Evolutionary conservation across 2,888 invertebrate species (phyloP).

Genomic region (Leptopterna dolabrata): DNA sequence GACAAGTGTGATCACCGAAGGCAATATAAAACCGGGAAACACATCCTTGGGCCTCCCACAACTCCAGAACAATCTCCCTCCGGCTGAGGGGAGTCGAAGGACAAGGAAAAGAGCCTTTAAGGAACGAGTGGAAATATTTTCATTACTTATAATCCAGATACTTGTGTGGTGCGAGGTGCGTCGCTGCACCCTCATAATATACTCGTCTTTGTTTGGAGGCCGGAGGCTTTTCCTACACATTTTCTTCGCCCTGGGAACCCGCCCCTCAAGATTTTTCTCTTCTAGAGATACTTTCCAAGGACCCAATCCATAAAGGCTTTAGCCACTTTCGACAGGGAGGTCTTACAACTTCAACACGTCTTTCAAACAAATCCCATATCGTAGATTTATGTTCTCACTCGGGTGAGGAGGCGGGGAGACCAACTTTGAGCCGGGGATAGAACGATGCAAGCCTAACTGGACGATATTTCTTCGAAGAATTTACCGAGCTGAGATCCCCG

Average conservation of each 20-base stretch:
- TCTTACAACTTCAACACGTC: constrained; percentile 51
- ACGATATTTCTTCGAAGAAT: constrained; percentile 11
- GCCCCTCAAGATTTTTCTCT: background rate
- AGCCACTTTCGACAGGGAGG: constrained; percentile 45
- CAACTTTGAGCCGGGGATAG: constrained; percentile 34
- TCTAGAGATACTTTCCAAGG: background rate
- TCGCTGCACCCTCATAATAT: background rate
- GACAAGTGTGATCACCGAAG: constrained; percentile 33
- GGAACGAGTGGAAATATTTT: constrained; percentile 50
- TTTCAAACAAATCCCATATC: constrained; percentile 47
- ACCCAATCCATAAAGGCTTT: constrained; percentile 43
- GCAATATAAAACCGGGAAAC: constrained; percentile 14
- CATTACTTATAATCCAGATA: constrained; percentile 53
- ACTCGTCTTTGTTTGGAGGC: constrained; percentile 36
- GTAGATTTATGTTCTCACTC: constrained; percentile 42
- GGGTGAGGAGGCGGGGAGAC: background rate
- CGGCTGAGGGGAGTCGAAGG: background rate
- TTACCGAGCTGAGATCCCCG: background rate
- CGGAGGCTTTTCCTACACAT: background rate
- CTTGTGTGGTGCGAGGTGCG: constrained; percentile 17
- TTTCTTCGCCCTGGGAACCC: background rate
- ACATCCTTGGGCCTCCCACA: constrained; percentile 9
- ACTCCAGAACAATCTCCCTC: constrained; percentile 5
- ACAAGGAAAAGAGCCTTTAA: background rate
- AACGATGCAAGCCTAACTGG: background rate